Evolutionary conservation across 1,140 invertebrate genomes (phyloP), one percentile per base, ranked within the genome.

Genomic region (Brachionus rotundiformis): DNA sequence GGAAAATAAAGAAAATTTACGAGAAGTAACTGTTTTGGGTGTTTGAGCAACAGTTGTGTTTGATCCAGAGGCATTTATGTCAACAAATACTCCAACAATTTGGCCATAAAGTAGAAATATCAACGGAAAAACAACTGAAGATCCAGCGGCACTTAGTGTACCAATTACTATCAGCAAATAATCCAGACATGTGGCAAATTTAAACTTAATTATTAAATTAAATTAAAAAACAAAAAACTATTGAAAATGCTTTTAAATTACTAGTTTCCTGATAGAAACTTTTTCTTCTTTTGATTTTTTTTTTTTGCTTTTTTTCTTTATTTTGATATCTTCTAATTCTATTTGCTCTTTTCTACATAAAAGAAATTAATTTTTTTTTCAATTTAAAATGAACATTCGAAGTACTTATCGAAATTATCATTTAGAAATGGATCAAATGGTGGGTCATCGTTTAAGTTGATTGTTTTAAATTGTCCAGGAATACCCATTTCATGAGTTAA

Each of bases 111-210:
- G 39, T 31, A 77, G 19, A 49, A 77, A 77, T n/a, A 77, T 23
- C 3, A 77, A 19, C 4, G 73, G 73, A 47, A 29, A 77, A 19
- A 77, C 44, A 31, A 16, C 36, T 47, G 44, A 27, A 7, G 36
- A 11, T 29, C 73, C 73, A 6, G 31, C 27, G 3, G 73, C 73
- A 19, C 23, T 77, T 8, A 59, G 1, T n/a, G 49, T 16, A 19
- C 73, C 73, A 27, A 77, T 31, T 1, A 49, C 25, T 25, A 77
- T 77, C 16, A 77, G 25, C 16, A 77, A 6, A 29, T 77, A 54
- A 31, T 77, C 73, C 39, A 77, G 7, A 27, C 49, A 54, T 29
- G 41, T 59, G 6, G 73, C 73, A 77, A 54, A 77, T 77, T 77
- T 77, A 59, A 77, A 77, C 73, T 68, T 13, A n/a, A 63, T 5